Evolutionary conservation across 2,888 invertebrate species (phyloP).

Genomic region (Amaurobius ferox): DNA sequence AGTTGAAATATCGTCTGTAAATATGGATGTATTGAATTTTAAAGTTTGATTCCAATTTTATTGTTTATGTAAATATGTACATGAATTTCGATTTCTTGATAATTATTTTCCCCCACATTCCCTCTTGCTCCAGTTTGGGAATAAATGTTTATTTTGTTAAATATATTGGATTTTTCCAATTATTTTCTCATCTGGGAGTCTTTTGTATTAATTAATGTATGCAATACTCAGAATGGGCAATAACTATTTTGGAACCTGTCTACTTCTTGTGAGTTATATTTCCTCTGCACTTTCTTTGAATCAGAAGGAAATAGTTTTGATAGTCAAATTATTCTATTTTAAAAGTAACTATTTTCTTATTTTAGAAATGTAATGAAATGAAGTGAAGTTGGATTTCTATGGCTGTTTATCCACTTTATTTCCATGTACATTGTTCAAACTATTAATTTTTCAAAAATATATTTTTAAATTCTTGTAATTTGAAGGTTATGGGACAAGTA

Average conservation of each 20-base stretch:
- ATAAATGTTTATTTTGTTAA: not conserved
- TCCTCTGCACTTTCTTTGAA: not conserved
- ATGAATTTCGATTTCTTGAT: not conserved
- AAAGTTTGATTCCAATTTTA: not conserved
- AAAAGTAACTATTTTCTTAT: not conserved
- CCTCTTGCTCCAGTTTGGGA: not conserved
- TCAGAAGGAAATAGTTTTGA: not conserved
- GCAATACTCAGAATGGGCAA: not conserved
- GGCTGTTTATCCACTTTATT: not conserved
- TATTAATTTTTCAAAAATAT: not conserved
- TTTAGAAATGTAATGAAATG: not conserved
- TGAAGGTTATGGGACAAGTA: not conserved
- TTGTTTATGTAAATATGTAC: not conserved
- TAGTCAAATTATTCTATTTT: not conserved
- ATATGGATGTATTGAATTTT: slow-evolving; percentile 7
- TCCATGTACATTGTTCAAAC: not conserved
- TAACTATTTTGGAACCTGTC: not conserved
- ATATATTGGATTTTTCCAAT: not conserved
- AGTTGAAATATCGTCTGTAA: not conserved
- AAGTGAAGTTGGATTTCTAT: not conserved
- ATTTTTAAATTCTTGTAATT: not conserved
- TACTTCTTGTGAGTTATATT: not conserved
- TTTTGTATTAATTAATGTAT: slow-evolving; percentile 1
- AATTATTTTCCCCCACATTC: not conserved
- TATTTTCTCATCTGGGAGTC: not conserved